Conservation (phyloP, 2,113 vertebrate species). For the Lasiurus cinereus region DNA sequence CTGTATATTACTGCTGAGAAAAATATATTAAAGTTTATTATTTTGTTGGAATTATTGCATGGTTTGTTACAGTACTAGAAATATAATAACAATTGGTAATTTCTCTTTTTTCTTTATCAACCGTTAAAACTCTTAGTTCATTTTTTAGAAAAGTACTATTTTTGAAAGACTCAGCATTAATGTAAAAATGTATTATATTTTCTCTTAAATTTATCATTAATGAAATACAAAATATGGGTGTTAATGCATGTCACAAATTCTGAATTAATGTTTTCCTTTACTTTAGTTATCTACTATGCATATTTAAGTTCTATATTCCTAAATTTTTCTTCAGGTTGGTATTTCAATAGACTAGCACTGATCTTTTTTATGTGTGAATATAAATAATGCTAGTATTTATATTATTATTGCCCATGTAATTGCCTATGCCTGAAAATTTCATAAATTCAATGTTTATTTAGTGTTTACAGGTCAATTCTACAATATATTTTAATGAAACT, state of each 20-base stretch:
- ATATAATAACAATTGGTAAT: not conserved
- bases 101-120: not conserved
- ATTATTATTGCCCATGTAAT: not conserved
- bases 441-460: not conserved
- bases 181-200: not conserved
- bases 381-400: not conserved
- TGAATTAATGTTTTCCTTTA: not conserved
- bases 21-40: not conserved
- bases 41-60: not conserved
- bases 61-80: not conserved
- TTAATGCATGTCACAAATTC: not conserved
- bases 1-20: not conserved
- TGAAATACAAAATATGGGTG: not conserved
- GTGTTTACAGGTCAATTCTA: not conserved
- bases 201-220: not conserved
- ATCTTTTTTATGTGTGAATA: slow-evolving; percentile 2
- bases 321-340: slow-evolving; percentile 17
- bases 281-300: not conserved
- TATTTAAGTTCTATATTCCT: not conserved
- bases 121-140: not conserved
- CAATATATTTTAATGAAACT: not conserved
- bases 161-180: not conserved
- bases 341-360: not conserved
- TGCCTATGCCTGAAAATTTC: not conserved
- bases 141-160: not conserved